Evolutionary conservation across 1,140 invertebrate species (phyloP).

Genomic region (Papilio glaucus): DNA sequence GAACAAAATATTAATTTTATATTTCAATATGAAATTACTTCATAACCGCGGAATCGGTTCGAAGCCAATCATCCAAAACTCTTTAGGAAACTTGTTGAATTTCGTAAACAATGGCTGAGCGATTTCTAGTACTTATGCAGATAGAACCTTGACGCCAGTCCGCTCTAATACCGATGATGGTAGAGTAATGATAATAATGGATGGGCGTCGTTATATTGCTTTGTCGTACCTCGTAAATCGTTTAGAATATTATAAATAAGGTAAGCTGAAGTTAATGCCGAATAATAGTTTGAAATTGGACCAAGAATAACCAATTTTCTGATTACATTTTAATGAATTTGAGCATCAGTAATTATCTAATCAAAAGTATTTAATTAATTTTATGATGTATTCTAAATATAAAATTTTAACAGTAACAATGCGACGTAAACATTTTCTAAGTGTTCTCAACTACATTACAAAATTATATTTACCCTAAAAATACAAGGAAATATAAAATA

Average conservation of each 20-base stretch:
- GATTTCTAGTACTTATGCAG: constrained; percentile 34
- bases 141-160: constrained; percentile 47
- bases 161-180: constrained; percentile 55
- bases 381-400: too few species aligned
- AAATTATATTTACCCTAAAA: too few species aligned
- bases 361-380: too few species aligned
- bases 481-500: too few species aligned
- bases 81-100: constrained; percentile 7
- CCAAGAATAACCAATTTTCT: too few species aligned
- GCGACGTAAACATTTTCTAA: too few species aligned
- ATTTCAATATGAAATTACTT: background rate
- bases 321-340: too few species aligned
- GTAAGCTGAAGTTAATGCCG: constrained; percentile 1
- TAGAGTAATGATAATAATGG: constrained; percentile 47
- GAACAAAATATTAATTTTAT: background rate
- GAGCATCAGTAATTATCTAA: too few species aligned
- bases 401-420: too few species aligned
- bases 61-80: background rate
- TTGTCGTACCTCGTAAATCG: constrained; percentile 43
- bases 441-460: too few species aligned
- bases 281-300: constrained; percentile 32
- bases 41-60: background rate
- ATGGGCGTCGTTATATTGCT: constrained; percentile 48
- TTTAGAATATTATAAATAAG: constrained; percentile 38
- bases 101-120: constrained; percentile 5